phyloP scores from a whole-genome alignment of 2,797 vertebrate genomes.

The Bovichtus diacanthus region DNA sequence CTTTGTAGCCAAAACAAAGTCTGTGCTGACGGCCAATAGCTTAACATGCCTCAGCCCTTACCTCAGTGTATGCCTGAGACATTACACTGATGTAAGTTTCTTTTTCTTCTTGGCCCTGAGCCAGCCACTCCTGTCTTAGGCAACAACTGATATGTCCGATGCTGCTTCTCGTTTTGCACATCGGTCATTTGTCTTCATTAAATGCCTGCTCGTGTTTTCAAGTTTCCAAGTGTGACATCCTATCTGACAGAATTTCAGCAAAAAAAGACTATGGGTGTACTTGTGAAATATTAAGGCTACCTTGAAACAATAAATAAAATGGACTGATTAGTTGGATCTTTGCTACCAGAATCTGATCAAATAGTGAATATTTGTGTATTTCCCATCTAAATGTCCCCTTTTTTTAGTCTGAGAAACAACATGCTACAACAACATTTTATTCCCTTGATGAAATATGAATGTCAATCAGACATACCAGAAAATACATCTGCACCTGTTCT shows the following conservation, averaged over 20 bases:
- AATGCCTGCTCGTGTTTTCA: not conserved
- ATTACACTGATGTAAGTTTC: conserved; percentile 26
- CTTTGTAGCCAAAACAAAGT: conserved; percentile 20
- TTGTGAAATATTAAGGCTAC: not conserved
- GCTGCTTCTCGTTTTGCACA: conserved; percentile 8
- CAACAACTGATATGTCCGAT: conserved; percentile 40
- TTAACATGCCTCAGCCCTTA: conserved; percentile 11
- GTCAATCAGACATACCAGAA: too few species aligned
- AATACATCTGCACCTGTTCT: not conserved
- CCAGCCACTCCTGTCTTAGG: conserved; percentile 11
- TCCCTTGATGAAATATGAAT: not conserved
- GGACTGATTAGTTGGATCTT: not conserved
- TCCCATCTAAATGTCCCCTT: not conserved
- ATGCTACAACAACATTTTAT: too few species aligned
- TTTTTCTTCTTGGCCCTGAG: conserved; percentile 17
- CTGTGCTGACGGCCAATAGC: conserved; percentile 4
- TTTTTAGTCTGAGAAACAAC: not conserved
- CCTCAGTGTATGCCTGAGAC: conserved; percentile 25
- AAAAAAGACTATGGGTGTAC: not conserved
- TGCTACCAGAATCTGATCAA: not conserved
- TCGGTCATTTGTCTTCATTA: conserved; percentile 51
- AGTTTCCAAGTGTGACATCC: not conserved
- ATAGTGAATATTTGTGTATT: not conserved
- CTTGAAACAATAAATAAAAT: not conserved
- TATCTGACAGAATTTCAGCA: not conserved